Conservation (phyloP, 2,888 invertebrate species). For the Suillia variegata region DNA sequence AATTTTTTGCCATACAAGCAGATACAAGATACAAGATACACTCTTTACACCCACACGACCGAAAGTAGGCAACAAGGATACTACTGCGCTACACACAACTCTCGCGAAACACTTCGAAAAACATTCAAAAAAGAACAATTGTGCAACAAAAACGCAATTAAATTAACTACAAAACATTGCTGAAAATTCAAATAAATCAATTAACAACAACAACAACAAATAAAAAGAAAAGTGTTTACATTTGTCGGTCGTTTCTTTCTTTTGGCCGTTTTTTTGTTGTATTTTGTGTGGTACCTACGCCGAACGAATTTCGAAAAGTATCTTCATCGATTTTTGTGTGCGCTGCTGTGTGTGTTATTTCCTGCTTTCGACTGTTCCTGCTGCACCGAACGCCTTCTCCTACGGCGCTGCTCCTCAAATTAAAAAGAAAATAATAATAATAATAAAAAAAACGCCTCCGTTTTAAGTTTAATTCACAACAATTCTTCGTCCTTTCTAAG, state of each 20-base stretch:
- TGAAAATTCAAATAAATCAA: background rate
- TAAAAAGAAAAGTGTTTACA: background rate
- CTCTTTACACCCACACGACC: background rate
- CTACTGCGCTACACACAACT: no score
- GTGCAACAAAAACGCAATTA: background rate
- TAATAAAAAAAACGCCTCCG: no score
- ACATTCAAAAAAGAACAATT: background rate
- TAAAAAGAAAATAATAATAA: no score
- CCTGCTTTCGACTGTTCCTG: background rate
- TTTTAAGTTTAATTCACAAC: no score
- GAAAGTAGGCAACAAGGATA: slow-evolving; percentile 1
- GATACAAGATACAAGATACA: no score
- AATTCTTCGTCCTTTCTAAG: no score
- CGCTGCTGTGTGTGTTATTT: background rate
- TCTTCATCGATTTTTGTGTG: slow-evolving; percentile 1
- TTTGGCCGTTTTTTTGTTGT: background rate
- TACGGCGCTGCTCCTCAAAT: no score
- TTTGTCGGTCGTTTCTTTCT: no score
- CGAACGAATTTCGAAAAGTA: background rate
- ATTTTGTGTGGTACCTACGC: background rate
- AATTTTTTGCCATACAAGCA: no score
- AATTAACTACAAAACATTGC: background rate
- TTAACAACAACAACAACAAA: background rate
- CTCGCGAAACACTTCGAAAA: no score
- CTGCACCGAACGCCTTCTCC: background rate